Evolutionary conservation across 2,888 invertebrate genomes (phyloP).

Genomic region (Steromphala cineraria): DNA sequence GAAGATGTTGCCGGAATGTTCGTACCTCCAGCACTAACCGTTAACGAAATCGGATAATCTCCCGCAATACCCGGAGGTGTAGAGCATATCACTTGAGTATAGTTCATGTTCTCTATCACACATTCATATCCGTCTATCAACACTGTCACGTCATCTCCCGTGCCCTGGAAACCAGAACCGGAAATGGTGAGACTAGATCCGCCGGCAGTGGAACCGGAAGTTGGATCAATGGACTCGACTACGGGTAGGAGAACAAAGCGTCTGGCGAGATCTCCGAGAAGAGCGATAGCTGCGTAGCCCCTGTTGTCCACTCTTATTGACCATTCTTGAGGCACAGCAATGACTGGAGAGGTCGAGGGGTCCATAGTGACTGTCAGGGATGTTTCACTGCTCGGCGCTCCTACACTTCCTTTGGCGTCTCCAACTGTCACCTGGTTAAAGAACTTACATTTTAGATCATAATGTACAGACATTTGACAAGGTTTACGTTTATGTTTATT

Average conservation of each 20-base stretch:
- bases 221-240: constrained; percentile 10
- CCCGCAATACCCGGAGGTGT: constrained; percentile 44
- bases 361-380: background rate
- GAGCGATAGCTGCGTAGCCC: constrained; percentile 26
- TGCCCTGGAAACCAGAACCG: constrained; percentile 57
- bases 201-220: constrained; percentile 31
- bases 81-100: constrained; percentile 45
- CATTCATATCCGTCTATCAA: constrained; percentile 46
- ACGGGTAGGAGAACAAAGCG: constrained; percentile 22
- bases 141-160: constrained; percentile 30
- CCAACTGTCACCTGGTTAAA: constrained; percentile 50
- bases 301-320: constrained; percentile 32
- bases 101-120: constrained; percentile 32
- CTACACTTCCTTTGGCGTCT: constrained; percentile 13
- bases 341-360: background rate
- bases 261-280: background rate
- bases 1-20: background rate
- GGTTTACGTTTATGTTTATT: too few relatives aligned
- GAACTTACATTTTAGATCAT: background rate
- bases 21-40: background rate
- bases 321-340: constrained; percentile 18
- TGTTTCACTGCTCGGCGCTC: too few relatives aligned
- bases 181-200: constrained; percentile 37
- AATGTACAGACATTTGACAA: too few relatives aligned
- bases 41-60: constrained; percentile 31